Conservation (phyloP, 1,140 invertebrate species). For the Hylyphantes graminicola region DNA sequence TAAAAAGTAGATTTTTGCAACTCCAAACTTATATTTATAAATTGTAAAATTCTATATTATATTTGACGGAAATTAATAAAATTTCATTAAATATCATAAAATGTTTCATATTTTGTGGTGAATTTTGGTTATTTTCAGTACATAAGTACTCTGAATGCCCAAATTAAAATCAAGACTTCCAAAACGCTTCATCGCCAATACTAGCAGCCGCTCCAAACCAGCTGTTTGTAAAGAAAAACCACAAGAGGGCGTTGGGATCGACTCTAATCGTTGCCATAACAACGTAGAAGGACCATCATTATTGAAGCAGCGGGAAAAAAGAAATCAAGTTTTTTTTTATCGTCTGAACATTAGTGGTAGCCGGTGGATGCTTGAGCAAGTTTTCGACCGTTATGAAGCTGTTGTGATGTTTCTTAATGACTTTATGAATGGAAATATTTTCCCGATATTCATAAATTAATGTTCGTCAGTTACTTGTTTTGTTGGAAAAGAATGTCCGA, state of each 20-base stretch:
- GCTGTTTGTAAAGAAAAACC: conserved; percentile 17
- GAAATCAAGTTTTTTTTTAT: neutral
- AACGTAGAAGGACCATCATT: conserved; percentile 31
- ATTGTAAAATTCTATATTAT: too few species aligned
- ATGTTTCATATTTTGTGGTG: too few species aligned
- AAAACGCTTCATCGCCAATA: conserved; percentile 15
- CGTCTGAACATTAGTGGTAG: neutral
- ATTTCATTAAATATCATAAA: too few species aligned
- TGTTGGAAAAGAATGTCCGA: too few species aligned
- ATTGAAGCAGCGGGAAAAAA: conserved; percentile 3
- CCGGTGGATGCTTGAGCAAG: conserved; percentile 9
- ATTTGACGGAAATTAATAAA: too few species aligned
- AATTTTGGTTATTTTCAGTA: too few species aligned
- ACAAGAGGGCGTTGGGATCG: conserved; percentile 18
- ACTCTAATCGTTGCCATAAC: conserved; percentile 25
- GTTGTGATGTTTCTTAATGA: neutral
- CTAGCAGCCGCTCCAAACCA: conserved; percentile 20
- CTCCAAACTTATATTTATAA: too few species aligned
- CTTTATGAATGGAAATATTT: neutral
- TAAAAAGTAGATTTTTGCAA: too few species aligned
- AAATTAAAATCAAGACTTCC: too few species aligned
- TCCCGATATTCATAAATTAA: neutral
- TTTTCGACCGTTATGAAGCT: conserved; percentile 8
- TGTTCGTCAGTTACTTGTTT: too few species aligned
- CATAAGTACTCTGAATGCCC: too few species aligned